Evolutionary conservation across 2,888 invertebrate genomes (phyloP).

Genomic region (Pediacus dermestoides): DNA sequence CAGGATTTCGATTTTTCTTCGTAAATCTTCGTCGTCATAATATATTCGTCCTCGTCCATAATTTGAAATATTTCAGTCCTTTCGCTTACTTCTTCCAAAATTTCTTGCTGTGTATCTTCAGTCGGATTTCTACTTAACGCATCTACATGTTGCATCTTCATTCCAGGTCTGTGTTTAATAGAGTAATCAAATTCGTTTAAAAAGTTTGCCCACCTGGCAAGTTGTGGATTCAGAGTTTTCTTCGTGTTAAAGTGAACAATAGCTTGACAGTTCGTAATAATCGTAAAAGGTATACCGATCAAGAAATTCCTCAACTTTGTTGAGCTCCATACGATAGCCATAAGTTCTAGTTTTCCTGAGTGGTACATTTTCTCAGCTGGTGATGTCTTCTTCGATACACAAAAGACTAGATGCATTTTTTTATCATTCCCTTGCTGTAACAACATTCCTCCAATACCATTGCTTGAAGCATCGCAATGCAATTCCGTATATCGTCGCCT

Average conservation of each 20-base stretch:
- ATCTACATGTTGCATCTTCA: conserved; percentile 27
- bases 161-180: conserved; percentile 26
- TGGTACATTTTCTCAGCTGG: conserved; percentile 28
- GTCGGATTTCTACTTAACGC: conserved; percentile 26
- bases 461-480: conserved; percentile 22
- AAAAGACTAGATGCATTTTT: conserved; percentile 27
- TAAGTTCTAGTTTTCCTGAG: conserved; percentile 27
- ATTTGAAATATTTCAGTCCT: conserved; percentile 12
- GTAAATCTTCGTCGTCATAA: conserved; percentile 17
- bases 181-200: conserved; percentile 27
- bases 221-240: conserved; percentile 28
- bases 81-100: conserved; percentile 11
- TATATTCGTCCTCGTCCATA: conserved; percentile 16
- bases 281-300: conserved; percentile 26
- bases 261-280: conserved; percentile 34
- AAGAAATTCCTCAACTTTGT: conserved; percentile 27
- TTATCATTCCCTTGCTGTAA: conserved; percentile 28
- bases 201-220: conserved; percentile 26
- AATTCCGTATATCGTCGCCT: conserved; percentile 21
- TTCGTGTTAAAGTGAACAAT: conserved; percentile 24
- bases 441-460: conserved; percentile 30
- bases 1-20: conserved; percentile 15
- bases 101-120: conserved; percentile 15
- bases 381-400: conserved; percentile 28
- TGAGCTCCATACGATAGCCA: conserved; percentile 29